phyloP scores from a whole-genome alignment of 1,140 invertebrate genomes.

The Zophobas atratus region DNA sequence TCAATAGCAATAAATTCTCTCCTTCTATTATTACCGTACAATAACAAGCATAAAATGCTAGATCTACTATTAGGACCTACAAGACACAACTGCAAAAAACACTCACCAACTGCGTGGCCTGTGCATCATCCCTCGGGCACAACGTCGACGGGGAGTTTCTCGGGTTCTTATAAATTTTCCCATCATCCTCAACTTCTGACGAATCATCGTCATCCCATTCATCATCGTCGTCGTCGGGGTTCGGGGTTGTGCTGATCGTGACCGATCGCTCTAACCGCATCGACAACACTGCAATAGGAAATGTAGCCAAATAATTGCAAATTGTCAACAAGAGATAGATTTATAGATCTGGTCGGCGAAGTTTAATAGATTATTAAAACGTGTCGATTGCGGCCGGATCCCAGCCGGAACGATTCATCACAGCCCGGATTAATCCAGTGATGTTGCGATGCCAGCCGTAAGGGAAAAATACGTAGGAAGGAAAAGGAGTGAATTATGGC shows the following conservation, averaged over 20 bases:
- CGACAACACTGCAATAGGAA: conserved; percentile 30
- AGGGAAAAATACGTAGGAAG: neutral
- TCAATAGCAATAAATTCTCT: too few relatives aligned
- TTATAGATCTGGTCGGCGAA: conserved; percentile 11
- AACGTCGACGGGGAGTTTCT: conserved; percentile 87
- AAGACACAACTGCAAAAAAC: too few relatives aligned
- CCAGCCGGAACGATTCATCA: neutral
- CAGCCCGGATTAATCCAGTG: conserved; percentile 5
- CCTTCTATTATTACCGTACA: too few relatives aligned
- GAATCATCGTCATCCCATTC: conserved; percentile 74
- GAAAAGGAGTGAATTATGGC: neutral
- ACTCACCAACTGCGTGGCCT: conserved; percentile 74
- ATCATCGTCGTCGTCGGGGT: conserved; percentile 77
- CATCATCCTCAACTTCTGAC: conserved; percentile 78
- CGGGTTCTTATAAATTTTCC: conserved; percentile 89
- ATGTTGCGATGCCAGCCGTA: neutral
- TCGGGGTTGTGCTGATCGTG: conserved; percentile 67
- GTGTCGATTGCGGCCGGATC: neutral
- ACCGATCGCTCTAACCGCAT: conserved; percentile 31
- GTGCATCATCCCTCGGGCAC: conserved; percentile 87
- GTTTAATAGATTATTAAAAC: conserved; percentile 34
- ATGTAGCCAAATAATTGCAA: conserved; percentile 5
- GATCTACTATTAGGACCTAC: too few relatives aligned
- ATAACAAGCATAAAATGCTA: too few relatives aligned
- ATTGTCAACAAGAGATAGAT: conserved; percentile 19